These are phyloP conservation scores for Etheostoma cragini DNA, from an alignment of 2,113 vertebrate species.

Conservation along the genomic window DNA sequence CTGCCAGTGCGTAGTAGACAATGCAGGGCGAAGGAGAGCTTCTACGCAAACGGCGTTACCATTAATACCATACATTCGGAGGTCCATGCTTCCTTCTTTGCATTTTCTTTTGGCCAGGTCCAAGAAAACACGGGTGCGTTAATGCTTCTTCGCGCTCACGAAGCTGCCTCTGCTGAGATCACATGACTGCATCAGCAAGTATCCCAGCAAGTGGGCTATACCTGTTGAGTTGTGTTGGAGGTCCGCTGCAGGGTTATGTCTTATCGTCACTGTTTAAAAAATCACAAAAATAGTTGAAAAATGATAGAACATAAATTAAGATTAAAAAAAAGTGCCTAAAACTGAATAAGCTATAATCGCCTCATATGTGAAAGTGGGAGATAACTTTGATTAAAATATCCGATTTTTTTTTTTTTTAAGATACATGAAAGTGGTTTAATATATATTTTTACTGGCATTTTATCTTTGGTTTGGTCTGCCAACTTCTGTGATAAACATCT, in stretches of 20 bases:
- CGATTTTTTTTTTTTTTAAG: not conserved
- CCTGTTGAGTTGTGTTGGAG: not conserved
- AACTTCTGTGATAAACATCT: not conserved
- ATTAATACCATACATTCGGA: not conserved
- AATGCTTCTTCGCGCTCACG: conserved; percentile 2
- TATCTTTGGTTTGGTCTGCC: not conserved
- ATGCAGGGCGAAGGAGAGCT: no score
- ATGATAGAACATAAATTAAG: not conserved
- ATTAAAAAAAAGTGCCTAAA: not conserved
- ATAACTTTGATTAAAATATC: not conserved
- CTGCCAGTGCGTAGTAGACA: no score
- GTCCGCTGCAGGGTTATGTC: not conserved
- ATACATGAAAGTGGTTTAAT: not conserved
- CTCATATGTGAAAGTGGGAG: not conserved
- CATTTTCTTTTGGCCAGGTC: conserved; percentile 14
- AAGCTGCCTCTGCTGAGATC: conserved; percentile 53
- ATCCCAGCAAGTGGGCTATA: not conserved
- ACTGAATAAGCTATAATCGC: not conserved
- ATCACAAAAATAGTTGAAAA: not conserved
- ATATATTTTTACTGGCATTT: not conserved
- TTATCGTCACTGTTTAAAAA: not conserved
- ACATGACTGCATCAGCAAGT: conserved; percentile 57
- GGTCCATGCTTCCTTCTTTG: conserved; percentile 23
- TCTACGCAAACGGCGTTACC: no score
- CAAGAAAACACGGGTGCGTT: conserved; percentile 10